A percentile compares a stretch with the other conserved stretches of the same genome.
phyloP scores from a whole-genome alignment of 2,113 vertebrate species.

The Aspiorhynchus laticeps region DNA sequence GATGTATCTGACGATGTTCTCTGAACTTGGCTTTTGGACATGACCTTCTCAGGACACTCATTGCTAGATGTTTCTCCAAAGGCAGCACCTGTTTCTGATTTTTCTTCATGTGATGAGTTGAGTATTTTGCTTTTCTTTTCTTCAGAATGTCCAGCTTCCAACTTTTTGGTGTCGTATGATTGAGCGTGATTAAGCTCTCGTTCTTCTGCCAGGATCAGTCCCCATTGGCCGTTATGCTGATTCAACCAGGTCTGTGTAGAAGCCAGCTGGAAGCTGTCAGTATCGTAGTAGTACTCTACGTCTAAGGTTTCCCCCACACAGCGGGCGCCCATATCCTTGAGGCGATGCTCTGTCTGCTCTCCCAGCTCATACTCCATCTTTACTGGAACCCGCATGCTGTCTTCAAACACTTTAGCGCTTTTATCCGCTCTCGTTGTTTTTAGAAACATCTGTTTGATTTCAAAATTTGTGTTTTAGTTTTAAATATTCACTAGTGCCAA shows the following conservation, averaged over 20 bases:
- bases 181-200: neutral
- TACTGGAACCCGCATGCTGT: constrained; percentile 44
- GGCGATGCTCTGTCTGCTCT: constrained; percentile 48
- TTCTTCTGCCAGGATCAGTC: constrained; percentile 39
- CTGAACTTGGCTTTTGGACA: no score
- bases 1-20: neutral
- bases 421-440: neutral
- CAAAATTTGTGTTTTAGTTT: neutral
- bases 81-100: neutral
- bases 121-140: neutral
- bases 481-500: neutral
- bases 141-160: neutral
- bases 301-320: constrained; percentile 34
- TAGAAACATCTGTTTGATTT: constrained; percentile 11
- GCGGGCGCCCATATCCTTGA: constrained; percentile 39
- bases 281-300: constrained; percentile 61
- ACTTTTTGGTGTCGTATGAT: neutral
- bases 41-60: neutral
- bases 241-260: constrained; percentile 59
- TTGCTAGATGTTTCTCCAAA: neutral
- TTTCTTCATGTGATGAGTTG: neutral
- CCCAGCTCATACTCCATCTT: constrained; percentile 54
- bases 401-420: neutral
- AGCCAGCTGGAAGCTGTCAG: constrained; percentile 58
- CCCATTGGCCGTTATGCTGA: constrained; percentile 53